Conservation (phyloP, 2,888 invertebrate species). For the Xiphydria camelus region DNA sequence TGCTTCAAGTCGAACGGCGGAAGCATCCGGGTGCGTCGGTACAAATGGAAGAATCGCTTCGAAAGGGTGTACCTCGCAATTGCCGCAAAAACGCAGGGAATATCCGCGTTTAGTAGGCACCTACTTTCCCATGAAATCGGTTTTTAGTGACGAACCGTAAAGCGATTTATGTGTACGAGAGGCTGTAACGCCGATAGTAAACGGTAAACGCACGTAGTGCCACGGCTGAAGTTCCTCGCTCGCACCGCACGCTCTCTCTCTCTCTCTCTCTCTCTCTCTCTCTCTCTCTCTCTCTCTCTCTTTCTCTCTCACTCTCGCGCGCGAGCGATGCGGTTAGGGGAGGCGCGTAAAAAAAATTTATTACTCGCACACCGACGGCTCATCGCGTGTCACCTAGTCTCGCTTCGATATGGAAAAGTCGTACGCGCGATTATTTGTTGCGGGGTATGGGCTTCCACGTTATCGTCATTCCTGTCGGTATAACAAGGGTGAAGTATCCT, state of each 20-base stretch:
- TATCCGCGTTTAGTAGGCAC: conserved; percentile 23
- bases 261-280: conserved; percentile 19
- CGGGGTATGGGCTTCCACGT: no score
- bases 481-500: no score
- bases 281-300: no score
- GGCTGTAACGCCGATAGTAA: conserved; percentile 53
- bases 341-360: conserved; percentile 53
- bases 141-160: conserved; percentile 57
- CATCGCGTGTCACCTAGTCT: conserved; percentile 48
- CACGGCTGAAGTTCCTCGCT: conserved; percentile 8
- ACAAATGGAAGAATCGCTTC: no score
- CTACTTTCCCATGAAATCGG: conserved; percentile 53
- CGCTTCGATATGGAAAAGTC: conserved; percentile 52
- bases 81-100: no score
- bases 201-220: conserved; percentile 43
- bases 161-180: conserved; percentile 54
- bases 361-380: conserved; percentile 33
- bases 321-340: conserved; percentile 44
- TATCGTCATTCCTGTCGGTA: no score
- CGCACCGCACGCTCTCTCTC: no score
- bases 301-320: conserved; percentile 19
- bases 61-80: no score
- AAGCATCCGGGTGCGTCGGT: no score
- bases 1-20: no score
- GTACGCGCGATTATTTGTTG: conserved; percentile 38